Percentiles rank a stretch among this genome's conserved stretches.
These are phyloP conservation scores for Petaurus breviceps DNA, from an alignment of 2,113 vertebrate genomes.

Conservation along the genomic window DNA sequence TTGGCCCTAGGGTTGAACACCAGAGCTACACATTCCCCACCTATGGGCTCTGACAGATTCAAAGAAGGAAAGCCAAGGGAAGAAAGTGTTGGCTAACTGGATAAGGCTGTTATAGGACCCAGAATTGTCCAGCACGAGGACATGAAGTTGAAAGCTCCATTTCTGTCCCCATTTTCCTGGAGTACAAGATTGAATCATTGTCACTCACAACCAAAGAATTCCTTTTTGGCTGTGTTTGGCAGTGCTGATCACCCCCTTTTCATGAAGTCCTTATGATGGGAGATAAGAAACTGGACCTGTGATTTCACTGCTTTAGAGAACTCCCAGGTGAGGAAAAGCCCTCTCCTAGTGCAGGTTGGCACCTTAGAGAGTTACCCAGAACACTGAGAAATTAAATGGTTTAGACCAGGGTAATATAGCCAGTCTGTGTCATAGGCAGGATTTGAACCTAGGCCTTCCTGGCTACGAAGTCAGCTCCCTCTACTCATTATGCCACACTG, in stretches of 20 bases:
- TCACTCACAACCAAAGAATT: background rate
- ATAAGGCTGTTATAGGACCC: background rate
- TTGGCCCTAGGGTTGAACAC: background rate
- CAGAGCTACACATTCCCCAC: background rate
- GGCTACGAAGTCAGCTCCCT: background rate
- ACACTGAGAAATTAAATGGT: background rate
- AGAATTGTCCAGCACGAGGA: background rate
- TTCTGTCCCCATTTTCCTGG: background rate
- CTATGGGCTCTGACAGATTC: conserved; percentile 4
- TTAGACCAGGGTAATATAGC: background rate
- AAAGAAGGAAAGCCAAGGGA: background rate
- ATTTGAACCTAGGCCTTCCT: background rate
- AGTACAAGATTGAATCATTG: background rate
- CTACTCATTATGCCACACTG: background rate
- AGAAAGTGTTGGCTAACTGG: background rate
- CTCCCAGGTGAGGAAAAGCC: background rate
- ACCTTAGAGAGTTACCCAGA: background rate
- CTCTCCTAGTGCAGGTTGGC: background rate
- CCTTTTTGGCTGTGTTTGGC: background rate
- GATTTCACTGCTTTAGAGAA: background rate
- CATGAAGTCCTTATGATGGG: background rate
- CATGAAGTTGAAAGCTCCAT: background rate
- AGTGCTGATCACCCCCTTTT: background rate
- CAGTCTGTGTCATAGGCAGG: background rate
- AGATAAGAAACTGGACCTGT: background rate